Conservation (phyloP, 2,888 invertebrate genomes). For the Malachius bipustulatus region DNA sequence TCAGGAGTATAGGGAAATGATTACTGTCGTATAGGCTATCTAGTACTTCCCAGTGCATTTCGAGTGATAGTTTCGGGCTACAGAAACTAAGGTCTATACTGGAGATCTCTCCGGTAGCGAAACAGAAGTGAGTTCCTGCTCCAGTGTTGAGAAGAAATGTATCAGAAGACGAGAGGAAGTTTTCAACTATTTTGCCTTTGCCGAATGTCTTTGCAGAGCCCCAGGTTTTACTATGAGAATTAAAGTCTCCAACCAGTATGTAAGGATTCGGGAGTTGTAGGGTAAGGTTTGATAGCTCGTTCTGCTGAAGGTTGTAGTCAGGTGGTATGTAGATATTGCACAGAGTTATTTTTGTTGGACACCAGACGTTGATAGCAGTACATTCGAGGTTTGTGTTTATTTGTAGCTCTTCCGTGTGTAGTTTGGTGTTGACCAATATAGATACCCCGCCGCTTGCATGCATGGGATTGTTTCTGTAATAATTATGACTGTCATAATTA, state of each 20-base stretch:
- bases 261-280: constrained; percentile 5
- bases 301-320: constrained; percentile 2
- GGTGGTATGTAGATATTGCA: constrained; percentile 7
- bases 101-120: constrained; percentile 1
- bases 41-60: constrained; percentile 3
- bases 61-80: constrained; percentile 5
- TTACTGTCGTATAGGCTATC: constrained; percentile 7
- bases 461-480: constrained; percentile 5
- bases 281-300: constrained; percentile 4
- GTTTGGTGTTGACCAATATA: constrained; percentile 10
- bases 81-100: constrained; percentile 7
- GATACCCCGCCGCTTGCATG: too few species aligned
- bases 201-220: constrained; percentile 10
- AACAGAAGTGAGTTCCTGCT: constrained; percentile 6
- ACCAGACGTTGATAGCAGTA: constrained; percentile 6
- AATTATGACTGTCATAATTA: constrained; percentile 6
- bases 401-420: too few species aligned
- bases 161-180: constrained; percentile 1
- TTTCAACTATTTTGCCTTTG: constrained; percentile 7
- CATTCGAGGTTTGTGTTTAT: neutral
- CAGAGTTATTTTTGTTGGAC: neutral
- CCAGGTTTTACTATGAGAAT: constrained; percentile 9
- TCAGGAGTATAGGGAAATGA: constrained; percentile 6
- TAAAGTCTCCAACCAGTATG: constrained; percentile 8
- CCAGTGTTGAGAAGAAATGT: constrained; percentile 4